phyloP scores from a whole-genome alignment of 2,888 invertebrate genomes.

The Tethea ocularis region DNA sequence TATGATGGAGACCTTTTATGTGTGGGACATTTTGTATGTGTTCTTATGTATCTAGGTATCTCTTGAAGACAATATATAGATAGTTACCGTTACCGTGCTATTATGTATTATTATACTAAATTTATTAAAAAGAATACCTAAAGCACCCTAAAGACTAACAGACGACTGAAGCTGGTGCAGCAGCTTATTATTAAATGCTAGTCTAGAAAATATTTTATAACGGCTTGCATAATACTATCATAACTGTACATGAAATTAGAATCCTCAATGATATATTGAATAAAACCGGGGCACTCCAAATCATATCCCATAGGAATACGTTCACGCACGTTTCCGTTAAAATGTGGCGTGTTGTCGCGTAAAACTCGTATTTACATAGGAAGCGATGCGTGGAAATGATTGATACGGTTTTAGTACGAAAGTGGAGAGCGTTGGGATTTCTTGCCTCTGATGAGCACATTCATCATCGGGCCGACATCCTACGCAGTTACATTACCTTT shows the following conservation, averaged over 20 bases:
- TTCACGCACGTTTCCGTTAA: conserved; percentile 29
- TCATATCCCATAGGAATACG: conserved; percentile 23
- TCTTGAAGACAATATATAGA: too few relatives aligned
- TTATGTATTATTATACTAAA: too few relatives aligned
- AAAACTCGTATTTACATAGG: conserved; percentile 66
- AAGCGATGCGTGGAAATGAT: conserved; percentile 69
- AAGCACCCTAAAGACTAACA: too few relatives aligned
- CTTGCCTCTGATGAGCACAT: conserved; percentile 62
- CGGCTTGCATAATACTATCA: too few relatives aligned
- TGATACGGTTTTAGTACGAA: conserved; percentile 62
- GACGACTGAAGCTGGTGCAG: too few relatives aligned
- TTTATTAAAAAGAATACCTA: too few relatives aligned
- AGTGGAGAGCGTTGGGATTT: conserved; percentile 37
- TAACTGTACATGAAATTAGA: background rate
- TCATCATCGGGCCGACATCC: conserved; percentile 66
- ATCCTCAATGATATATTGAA: background rate
- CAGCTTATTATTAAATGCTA: too few relatives aligned
- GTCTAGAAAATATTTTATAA: background rate
- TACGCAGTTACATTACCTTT: conserved; percentile 49
- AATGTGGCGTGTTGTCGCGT: conserved; percentile 49
- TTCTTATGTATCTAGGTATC: too few relatives aligned
- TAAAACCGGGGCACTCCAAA: conserved; percentile 19
- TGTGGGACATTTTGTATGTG: too few relatives aligned
- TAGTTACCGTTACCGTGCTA: too few relatives aligned
- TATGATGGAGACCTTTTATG: too few relatives aligned